A percentile compares a stretch with the other conserved stretches of the same genome.
Evolutionary conservation across 2,888 invertebrate genomes (phyloP).

Genomic region (Agonum fuliginosum): DNA sequence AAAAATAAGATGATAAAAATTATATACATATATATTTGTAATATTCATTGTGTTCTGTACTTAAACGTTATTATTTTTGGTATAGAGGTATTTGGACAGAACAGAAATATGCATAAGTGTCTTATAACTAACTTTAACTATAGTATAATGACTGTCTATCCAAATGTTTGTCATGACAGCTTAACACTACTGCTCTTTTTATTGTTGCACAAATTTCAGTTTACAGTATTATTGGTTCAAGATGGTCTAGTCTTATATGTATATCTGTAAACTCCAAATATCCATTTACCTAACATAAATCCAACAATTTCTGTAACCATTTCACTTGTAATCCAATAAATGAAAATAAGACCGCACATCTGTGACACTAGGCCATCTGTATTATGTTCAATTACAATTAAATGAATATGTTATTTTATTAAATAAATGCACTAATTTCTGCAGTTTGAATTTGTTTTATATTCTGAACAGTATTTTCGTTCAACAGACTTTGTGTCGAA

Average conservation of each 20-base stretch:
- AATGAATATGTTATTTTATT: slow-evolving; percentile 50
- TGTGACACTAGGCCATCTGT: slow-evolving; percentile 50
- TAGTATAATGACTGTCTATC: slow-evolving; percentile 32
- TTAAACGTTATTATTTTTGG: slow-evolving; percentile 55
- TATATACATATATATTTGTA: slow-evolving; percentile 58
- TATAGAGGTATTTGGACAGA: slow-evolving; percentile 59
- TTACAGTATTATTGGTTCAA: slow-evolving; percentile 29
- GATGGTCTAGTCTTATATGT: slow-evolving; percentile 53
- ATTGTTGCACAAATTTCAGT: slow-evolving; percentile 50
- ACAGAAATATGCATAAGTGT: slow-evolving; percentile 57
- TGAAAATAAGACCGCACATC: slow-evolving; percentile 15
- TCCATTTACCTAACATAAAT: slow-evolving; percentile 9
- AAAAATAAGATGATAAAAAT: slow-evolving; percentile 57
- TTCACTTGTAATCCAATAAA: slow-evolving; percentile 31
- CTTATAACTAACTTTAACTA: slow-evolving; percentile 48
- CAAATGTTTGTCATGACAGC: slow-evolving; percentile 53
- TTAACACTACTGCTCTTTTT: slow-evolving; percentile 62
- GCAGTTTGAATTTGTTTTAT: slow-evolving; percentile 23
- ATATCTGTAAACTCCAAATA: slow-evolving; percentile 37
- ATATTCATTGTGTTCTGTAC: slow-evolving; percentile 58
- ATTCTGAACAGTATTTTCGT: too few species aligned
- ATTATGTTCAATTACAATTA: slow-evolving; percentile 52
- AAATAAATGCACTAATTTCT: slow-evolving; percentile 59
- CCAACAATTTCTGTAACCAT: slow-evolving; percentile 24
- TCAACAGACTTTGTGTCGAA: too few species aligned